phyloP scores from a whole-genome alignment of 2,797 vertebrate genomes.

The Ataeniobius toweri region DNA sequence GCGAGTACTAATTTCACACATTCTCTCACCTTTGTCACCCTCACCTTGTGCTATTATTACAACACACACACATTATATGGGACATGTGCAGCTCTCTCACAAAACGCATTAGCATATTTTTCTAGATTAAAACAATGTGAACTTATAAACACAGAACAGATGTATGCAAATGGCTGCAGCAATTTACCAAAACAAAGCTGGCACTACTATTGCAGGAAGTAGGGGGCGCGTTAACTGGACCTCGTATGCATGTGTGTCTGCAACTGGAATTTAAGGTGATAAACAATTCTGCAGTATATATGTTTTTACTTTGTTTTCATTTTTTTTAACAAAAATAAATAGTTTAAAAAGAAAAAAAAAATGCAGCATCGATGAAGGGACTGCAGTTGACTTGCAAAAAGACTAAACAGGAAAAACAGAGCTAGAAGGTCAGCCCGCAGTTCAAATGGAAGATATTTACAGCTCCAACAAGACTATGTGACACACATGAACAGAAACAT shows the following conservation, averaged over 20 bases:
- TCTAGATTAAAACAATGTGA: constrained; percentile 69
- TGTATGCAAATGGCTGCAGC: constrained; percentile 73
- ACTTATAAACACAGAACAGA: constrained; percentile 61
- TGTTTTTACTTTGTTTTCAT: not conserved
- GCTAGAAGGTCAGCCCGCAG: constrained; percentile 82
- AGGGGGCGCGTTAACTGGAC: constrained; percentile 19
- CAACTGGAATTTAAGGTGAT: not conserved
- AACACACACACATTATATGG: constrained; percentile 18
- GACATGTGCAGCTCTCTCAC: constrained; percentile 13
- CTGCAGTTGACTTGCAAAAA: constrained; percentile 60
- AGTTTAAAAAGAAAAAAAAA: not conserved
- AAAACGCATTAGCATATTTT: constrained; percentile 69
- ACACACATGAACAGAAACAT: constrained; percentile 34
- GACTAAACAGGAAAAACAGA: constrained; percentile 72
- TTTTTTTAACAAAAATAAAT: not conserved
- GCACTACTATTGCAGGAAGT: constrained; percentile 39
- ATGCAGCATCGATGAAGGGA: constrained; percentile 17
- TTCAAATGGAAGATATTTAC: constrained; percentile 83
- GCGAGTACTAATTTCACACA: constrained; percentile 56
- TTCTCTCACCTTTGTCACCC: constrained; percentile 63
- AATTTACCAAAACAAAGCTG: constrained; percentile 77
- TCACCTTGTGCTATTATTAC: constrained; percentile 60
- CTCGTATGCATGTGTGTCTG: constrained; percentile 6
- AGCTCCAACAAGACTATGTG: constrained; percentile 77
- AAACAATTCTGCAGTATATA: not conserved